Percentiles rank a stretch among this genome's conserved stretches.
phyloP scores from a whole-genome alignment of 2,888 invertebrate genomes.

The Calliopum simillimum region DNA sequence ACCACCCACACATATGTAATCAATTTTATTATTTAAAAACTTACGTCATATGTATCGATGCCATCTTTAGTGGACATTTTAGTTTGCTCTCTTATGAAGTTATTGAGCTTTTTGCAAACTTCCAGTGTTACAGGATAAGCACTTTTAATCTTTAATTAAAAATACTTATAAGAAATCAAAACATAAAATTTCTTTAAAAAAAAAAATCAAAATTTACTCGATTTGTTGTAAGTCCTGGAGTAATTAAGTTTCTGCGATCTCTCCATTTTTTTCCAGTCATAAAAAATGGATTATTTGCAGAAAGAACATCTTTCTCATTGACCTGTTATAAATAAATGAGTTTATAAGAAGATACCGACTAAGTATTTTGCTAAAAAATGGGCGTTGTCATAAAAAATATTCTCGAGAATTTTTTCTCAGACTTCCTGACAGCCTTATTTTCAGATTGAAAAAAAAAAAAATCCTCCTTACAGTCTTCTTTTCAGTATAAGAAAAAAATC shows the following conservation, averaged over 20 bases:
- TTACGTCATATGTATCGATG: slow-evolving; percentile 67
- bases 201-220: slow-evolving; percentile 40
- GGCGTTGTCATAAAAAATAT: no score
- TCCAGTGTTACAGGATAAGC: slow-evolving; percentile 67
- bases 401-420: no score
- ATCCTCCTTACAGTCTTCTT: no score
- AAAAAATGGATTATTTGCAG: slow-evolving; percentile 58
- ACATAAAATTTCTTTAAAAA: not conserved
- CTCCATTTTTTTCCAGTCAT: slow-evolving; percentile 57
- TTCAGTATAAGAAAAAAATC: no score
- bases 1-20: no score
- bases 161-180: slow-evolving; percentile 8
- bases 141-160: slow-evolving; percentile 55
- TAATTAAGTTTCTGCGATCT: slow-evolving; percentile 47
- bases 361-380: no score
- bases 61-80: slow-evolving; percentile 54
- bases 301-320: slow-evolving; percentile 33
- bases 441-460: no score
- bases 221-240: slow-evolving; percentile 48
- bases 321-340: slow-evolving; percentile 3
- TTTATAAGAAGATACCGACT: no score
- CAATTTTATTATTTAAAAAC: slow-evolving; percentile 12
- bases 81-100: slow-evolving; percentile 61
- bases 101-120: slow-evolving; percentile 64
- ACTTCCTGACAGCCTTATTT: no score